A percentile compares a stretch with the other conserved stretches of the same genome.
Conservation (phyloP, 2,888 invertebrate genomes). For the Corbicula japonica region DNA sequence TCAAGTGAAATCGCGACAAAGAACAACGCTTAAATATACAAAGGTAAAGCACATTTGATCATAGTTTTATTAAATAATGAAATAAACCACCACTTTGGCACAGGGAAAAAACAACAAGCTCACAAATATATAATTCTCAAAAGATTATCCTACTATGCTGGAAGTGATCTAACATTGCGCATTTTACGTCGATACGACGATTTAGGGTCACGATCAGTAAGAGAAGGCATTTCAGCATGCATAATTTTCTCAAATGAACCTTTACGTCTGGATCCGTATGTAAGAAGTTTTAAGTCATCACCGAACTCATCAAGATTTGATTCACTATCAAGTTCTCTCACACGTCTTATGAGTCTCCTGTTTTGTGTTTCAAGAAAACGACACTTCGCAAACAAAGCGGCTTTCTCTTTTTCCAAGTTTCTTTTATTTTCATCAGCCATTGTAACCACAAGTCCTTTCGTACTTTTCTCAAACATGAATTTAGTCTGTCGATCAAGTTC, state of each 20-base stretch:
- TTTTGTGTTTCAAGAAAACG: slow-evolving; percentile 47
- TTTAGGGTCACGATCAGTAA: slow-evolving; percentile 15
- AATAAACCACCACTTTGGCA: too few species aligned
- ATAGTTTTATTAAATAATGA: too few species aligned
- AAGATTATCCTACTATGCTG: too few species aligned
- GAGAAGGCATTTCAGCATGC: slow-evolving; percentile 46
- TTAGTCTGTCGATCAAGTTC: slow-evolving; percentile 49
- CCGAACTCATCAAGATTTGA: slow-evolving; percentile 9
- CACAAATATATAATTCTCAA: too few species aligned
- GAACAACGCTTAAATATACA: too few species aligned
- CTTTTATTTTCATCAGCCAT: slow-evolving; percentile 49
- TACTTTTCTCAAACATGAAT: slow-evolving; percentile 28
- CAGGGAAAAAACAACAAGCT: too few species aligned
- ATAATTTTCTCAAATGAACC: slow-evolving; percentile 9
- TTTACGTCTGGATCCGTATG: slow-evolving; percentile 1
- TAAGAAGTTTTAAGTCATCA: background rate
- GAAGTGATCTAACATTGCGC: slow-evolving; percentile 9
- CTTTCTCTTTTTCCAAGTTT: slow-evolving; percentile 35
- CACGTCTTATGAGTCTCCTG: slow-evolving; percentile 25
- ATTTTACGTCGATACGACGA: slow-evolving; percentile 19
- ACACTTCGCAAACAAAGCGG: slow-evolving; percentile 25
- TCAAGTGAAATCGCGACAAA: too few species aligned
- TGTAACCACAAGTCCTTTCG: slow-evolving; percentile 45
- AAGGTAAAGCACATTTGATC: too few species aligned
- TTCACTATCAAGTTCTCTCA: slow-evolving; percentile 35